A percentile compares a stretch with the other conserved stretches of the same genome.
Evolutionary conservation across 1,140 invertebrate genomes (phyloP).

Genomic region (Aphaenogaster floridana): DNA sequence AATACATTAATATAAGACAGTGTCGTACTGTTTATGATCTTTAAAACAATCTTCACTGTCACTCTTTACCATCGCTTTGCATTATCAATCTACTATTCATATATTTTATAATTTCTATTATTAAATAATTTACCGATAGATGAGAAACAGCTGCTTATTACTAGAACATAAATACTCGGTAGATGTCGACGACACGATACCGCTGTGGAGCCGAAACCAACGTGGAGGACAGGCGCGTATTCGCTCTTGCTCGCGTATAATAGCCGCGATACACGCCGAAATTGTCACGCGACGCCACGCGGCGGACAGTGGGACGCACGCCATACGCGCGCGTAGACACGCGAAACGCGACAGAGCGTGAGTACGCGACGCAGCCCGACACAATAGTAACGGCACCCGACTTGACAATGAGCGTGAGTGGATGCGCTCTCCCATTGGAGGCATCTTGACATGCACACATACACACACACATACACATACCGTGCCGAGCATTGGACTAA

Average conservation of each 20-base stretch:
- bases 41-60: not conserved
- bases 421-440: conserved; percentile 71
- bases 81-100: not conserved
- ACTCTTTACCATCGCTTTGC: not conserved
- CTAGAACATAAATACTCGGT: not conserved
- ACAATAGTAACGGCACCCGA: conserved; percentile 75
- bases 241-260: conserved; percentile 53
- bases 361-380: conserved; percentile 55
- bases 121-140: not conserved
- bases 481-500: conserved; percentile 65
- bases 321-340: conserved; percentile 31
- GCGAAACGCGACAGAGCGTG: conserved; percentile 73
- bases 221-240: conserved; percentile 22
- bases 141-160: not conserved
- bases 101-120: not conserved
- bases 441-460: conserved; percentile 60
- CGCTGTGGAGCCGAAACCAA: not conserved
- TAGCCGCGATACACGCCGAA: conserved; percentile 56
- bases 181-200: conserved; percentile 45
- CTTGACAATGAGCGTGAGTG: conserved; percentile 74
- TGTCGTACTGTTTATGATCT: not conserved
- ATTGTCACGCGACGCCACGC: conserved; percentile 65
- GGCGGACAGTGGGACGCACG: conserved; percentile 25
- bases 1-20: conserved; percentile 2
- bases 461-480: not conserved